phyloP scores from a whole-genome alignment of 2,113 vertebrate species.

The Oenanthe oenanthe region DNA sequence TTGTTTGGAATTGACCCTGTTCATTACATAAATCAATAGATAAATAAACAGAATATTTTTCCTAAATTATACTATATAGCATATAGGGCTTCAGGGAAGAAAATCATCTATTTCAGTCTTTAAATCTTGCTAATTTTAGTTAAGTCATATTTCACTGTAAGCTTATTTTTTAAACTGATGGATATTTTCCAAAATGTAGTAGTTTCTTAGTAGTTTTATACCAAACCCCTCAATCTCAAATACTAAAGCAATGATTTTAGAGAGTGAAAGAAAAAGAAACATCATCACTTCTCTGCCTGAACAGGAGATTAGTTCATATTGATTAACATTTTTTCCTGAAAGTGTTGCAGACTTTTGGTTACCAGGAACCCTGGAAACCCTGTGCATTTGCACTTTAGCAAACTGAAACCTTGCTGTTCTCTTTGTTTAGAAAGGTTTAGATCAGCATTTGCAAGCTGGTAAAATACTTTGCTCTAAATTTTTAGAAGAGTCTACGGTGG shows the following conservation, averaged over 20 bases:
- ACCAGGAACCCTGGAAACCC: not conserved
- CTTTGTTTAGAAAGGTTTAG: constrained; percentile 24
- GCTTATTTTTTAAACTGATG: not conserved
- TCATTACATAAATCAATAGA: not conserved
- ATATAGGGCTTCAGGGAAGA: not conserved
- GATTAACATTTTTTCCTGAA: not conserved
- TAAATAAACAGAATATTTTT: not conserved
- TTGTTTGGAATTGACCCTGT: not conserved
- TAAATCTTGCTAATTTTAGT: not conserved
- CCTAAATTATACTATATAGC: not conserved
- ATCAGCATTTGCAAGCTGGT: not conserved
- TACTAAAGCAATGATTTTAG: not conserved
- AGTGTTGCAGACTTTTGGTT: not conserved
- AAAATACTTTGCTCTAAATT: not conserved
- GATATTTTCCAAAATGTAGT: not conserved
- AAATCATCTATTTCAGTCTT: not conserved
- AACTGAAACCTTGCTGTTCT: not conserved
- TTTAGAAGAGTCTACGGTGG: not conserved
- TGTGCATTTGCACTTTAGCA: not conserved
- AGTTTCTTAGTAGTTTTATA: not conserved
- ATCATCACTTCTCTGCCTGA: not conserved
- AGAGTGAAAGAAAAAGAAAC: not conserved
- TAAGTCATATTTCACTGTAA: not conserved
- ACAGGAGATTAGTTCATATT: not conserved
- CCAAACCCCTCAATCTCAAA: not conserved